Conservation (phyloP, 1,140 invertebrate species). For the Hestina assimilis region DNA sequence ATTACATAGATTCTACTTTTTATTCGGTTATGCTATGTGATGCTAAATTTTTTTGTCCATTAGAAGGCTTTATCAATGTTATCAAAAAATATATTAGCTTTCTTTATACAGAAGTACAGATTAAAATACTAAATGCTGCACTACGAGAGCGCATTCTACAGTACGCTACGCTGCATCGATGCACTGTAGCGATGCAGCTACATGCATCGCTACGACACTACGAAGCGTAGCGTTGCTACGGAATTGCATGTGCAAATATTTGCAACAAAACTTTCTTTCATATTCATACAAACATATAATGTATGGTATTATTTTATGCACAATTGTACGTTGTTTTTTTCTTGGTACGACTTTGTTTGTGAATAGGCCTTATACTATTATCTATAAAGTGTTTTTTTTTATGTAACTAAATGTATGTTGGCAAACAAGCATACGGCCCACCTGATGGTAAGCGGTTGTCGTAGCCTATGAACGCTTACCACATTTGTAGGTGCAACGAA, state of each 20-base stretch:
- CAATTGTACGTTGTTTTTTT: background rate
- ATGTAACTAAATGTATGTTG: too few relatives aligned
- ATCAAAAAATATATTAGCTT: too few relatives aligned
- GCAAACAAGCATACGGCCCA: too few relatives aligned
- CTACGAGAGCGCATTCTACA: constrained; percentile 53
- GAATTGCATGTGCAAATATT: constrained; percentile 65
- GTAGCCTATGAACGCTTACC: too few relatives aligned
- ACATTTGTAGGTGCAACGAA: too few relatives aligned
- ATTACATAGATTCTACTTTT: too few relatives aligned
- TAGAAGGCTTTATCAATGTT: too few relatives aligned
- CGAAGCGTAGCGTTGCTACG: constrained; percentile 62
- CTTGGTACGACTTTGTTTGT: background rate
- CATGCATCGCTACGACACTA: constrained; percentile 40
- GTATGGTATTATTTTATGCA: background rate
- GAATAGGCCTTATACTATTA: too few relatives aligned
- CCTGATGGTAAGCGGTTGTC: too few relatives aligned
- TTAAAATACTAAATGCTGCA: background rate
- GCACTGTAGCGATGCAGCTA: constrained; percentile 69
- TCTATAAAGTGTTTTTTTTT: too few relatives aligned
- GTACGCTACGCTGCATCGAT: constrained; percentile 58
- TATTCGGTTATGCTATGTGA: too few relatives aligned
- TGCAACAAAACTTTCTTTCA: constrained; percentile 13
- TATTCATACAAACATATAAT: background rate
- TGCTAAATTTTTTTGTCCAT: too few relatives aligned
- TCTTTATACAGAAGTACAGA: background rate